phyloP scores from a whole-genome alignment of 2,888 invertebrate species.

The Meta bourneti region DNA sequence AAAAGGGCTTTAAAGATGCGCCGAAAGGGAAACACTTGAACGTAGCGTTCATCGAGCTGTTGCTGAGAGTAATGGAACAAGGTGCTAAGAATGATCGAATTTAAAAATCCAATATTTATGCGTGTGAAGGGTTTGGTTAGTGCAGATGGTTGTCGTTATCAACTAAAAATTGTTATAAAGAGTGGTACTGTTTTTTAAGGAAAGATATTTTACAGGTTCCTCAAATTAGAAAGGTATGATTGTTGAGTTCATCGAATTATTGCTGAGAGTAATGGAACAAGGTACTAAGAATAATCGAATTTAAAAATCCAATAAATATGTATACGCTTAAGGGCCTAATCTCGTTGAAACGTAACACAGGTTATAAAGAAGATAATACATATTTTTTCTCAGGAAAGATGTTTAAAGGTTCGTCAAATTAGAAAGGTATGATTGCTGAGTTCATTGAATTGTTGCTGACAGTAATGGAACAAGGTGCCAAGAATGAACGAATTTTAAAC shows the following conservation, averaged over 20 bases:
- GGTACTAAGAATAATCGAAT: background rate
- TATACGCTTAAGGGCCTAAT: background rate
- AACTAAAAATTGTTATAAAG: too few relatives aligned
- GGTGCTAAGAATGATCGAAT: background rate
- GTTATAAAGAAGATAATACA: too few relatives aligned
- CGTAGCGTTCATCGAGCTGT: background rate
- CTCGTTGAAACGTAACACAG: too few relatives aligned
- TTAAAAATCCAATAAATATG: background rate
- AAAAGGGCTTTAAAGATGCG: conserved; percentile 18
- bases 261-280: background rate
- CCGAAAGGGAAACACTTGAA: conserved; percentile 24
- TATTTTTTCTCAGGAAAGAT: background rate
- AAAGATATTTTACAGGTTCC: background rate
- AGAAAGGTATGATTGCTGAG: conserved; percentile 15
- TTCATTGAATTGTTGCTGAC: background rate
- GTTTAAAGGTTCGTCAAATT: background rate
- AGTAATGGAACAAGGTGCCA: background rate
- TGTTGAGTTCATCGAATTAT: background rate
- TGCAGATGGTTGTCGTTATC: background rate
- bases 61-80: background rate
- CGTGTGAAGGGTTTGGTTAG: background rate
- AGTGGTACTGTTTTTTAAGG: background rate
- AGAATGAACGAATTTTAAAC: background rate
- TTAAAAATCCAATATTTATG: background rate
- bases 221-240: conserved; percentile 12